Conservation (phyloP, 2,113 vertebrate species). For the Echinops telfairi region DNA sequence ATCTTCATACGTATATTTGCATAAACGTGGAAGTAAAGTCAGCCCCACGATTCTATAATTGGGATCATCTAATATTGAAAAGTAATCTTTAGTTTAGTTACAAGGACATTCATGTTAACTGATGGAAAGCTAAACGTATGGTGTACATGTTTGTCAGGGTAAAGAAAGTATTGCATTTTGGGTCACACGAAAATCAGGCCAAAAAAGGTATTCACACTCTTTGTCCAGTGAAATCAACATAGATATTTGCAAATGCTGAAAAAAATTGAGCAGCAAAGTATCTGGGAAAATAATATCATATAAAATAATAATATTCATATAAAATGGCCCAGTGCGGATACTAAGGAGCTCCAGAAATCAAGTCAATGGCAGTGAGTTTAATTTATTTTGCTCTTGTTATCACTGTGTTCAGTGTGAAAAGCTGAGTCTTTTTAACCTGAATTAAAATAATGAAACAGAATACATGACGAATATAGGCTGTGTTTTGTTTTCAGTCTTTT, state of each 20-base stretch:
- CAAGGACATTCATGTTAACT: conserved; percentile 16
- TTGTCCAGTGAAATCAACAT: background rate
- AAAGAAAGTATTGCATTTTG: background rate
- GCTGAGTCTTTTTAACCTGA: conserved; percentile 1
- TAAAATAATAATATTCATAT: background rate
- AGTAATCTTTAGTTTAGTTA: conserved; percentile 27
- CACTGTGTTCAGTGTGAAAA: background rate
- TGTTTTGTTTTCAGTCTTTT: conserved; percentile 13
- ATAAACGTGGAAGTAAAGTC: conserved; percentile 9
- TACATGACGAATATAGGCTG: background rate
- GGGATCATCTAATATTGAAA: background rate
- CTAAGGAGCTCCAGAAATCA: too few relatives aligned
- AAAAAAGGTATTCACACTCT: conserved; percentile 54
- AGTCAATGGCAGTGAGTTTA: too few relatives aligned
- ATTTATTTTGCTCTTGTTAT: too few relatives aligned
- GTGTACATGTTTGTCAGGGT: background rate
- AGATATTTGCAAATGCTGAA: background rate
- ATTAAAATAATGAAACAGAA: conserved; percentile 22
- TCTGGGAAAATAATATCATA: conserved; percentile 11
- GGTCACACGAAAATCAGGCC: background rate
- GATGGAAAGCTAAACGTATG: conserved; percentile 33
- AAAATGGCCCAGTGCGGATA: background rate
- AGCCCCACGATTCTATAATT: conserved; percentile 41
- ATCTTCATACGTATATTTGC: conserved; percentile 48
- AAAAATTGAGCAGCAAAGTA: background rate